phyloP scores from a whole-genome alignment of 2,888 invertebrate species.

The Malthinus flaveolus region DNA sequence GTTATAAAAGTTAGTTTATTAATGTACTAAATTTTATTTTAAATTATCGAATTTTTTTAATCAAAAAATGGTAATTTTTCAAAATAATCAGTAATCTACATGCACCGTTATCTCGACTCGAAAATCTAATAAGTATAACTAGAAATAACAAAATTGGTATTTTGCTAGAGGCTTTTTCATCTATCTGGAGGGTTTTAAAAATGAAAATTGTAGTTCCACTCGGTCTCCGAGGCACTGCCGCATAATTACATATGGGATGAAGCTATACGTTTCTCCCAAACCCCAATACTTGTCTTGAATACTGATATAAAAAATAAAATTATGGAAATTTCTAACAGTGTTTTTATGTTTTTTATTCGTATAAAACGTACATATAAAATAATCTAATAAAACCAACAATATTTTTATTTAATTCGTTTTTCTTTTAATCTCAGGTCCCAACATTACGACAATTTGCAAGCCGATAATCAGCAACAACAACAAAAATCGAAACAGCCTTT shows the following conservation, averaged over 20 bases:
- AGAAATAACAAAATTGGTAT: slow-evolving; percentile 6
- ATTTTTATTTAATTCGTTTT: slow-evolving; percentile 59
- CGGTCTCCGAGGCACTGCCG: slow-evolving; percentile 2
- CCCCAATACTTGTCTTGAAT: slow-evolving; percentile 12
- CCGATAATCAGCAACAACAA: slow-evolving; percentile 46
- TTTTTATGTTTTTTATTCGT: not conserved
- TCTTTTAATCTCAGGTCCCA: slow-evolving; percentile 60
- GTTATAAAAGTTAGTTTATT: no score
- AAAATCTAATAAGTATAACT: slow-evolving; percentile 6
- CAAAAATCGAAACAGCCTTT: slow-evolving; percentile 49
- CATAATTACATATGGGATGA: slow-evolving; percentile 12
- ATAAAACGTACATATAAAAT: not conserved
- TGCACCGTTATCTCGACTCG: not conserved
- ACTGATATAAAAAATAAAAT: slow-evolving; percentile 8
- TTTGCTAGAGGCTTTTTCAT: not conserved
- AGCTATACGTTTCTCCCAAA: not conserved
- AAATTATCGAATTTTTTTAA: not conserved
- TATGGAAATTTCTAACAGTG: slow-evolving; percentile 2
- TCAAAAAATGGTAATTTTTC: not conserved
- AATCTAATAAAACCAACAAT: not conserved
- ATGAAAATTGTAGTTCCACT: slow-evolving; percentile 9
- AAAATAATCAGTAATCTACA: slow-evolving; percentile 4
- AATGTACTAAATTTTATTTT: no score
- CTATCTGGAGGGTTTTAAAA: slow-evolving; percentile 13
- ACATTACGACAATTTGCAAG: slow-evolving; percentile 63